Percentiles rank a stretch among this genome's conserved stretches.
Evolutionary conservation across 2,797 vertebrate genomes (phyloP).

Genomic region (Chrysocyon brachyurus): DNA sequence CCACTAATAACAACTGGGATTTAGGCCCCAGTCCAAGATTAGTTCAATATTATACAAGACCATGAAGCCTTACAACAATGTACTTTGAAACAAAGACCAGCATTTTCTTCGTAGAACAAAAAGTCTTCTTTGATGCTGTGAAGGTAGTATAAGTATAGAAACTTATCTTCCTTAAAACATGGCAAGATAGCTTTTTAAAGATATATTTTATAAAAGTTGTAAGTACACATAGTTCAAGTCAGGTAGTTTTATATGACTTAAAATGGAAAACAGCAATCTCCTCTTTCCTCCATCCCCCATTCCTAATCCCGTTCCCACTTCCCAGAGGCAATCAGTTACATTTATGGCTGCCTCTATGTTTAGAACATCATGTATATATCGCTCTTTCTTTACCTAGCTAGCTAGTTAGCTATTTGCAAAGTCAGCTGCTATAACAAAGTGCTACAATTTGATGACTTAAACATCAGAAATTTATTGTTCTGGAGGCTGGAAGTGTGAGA

Average conservation of each 20-base stretch:
- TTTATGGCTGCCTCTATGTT: constrained; percentile 8
- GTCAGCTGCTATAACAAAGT: neutral
- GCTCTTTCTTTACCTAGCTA: neutral
- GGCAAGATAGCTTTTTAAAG: constrained; percentile 54
- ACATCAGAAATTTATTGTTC: neutral
- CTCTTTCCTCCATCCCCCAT: neutral
- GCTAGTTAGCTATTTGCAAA: neutral
- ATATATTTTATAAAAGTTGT: constrained; percentile 41
- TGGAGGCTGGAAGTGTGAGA: neutral
- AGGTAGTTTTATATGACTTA: constrained; percentile 24
- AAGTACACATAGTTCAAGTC: constrained; percentile 30
- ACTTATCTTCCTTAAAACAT: constrained; percentile 63
- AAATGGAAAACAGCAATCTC: constrained; percentile 5
- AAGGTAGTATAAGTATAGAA: constrained; percentile 43
- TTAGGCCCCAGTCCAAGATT: constrained; percentile 53
- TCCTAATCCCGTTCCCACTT: neutral
- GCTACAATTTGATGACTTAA: neutral
- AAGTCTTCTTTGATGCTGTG: constrained; percentile 26
- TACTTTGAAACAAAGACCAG: constrained; percentile 36
- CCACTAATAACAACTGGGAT: constrained; percentile 60
- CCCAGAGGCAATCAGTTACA: neutral
- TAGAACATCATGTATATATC: neutral
- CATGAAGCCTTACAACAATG: neutral
- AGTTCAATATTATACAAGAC: constrained; percentile 45
- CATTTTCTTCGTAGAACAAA: constrained; percentile 55